Base-by-base conservation (phyloP, 2,888 invertebrate genomes). In the Dolichomitus sp. region DNA sequence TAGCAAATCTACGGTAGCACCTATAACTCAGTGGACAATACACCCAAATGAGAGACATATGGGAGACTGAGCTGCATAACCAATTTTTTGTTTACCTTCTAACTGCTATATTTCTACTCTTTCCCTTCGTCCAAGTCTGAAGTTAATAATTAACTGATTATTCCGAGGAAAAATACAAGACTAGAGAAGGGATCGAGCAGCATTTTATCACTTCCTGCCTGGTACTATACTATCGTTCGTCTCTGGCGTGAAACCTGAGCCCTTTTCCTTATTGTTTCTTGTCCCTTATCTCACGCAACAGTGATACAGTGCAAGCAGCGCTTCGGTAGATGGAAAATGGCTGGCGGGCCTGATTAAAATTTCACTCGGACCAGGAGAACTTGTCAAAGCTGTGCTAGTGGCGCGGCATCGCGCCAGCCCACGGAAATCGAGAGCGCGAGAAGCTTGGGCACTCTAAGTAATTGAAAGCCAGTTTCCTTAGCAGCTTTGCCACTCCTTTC, bases 381-480 rank as follows among this genome's bases (percentile, higher is more conserved):
- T 86, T 81, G 83, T 83, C 84, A 83, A 84, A 84, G 81, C 69
- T 65, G 57, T 37, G 42, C 54, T 17, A 52, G 52, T 52, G 68
- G 66, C 50, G 59, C 48, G 40, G 50, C 48, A 27, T 61, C 63
- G 48, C 76, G 50, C 82, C 27, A 19, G 23, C 57, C 45, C 57
- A 30, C 48, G 30, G 27, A 50, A 61, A 61, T 77, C 65, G 63
- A 30, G 45, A 76, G 74, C 66, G 57, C 76, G 59, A 79, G 81
- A 76, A 69, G 73, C 78, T 66, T 69, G 78, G 68, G 84, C 85
- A 87, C 86, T 86, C 87, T 85, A 86, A 88, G 88, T 89, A 89
- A 89, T 89, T 89, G 88, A 88, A 88, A 86, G 85, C 80, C 74
- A 73, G 81, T 81, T 85, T 81, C 80, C 83, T 78, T 76, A 76